Base-by-base conservation (phyloP, 2,113 vertebrate genomes). In the Triplophysa rosa region DNA sequence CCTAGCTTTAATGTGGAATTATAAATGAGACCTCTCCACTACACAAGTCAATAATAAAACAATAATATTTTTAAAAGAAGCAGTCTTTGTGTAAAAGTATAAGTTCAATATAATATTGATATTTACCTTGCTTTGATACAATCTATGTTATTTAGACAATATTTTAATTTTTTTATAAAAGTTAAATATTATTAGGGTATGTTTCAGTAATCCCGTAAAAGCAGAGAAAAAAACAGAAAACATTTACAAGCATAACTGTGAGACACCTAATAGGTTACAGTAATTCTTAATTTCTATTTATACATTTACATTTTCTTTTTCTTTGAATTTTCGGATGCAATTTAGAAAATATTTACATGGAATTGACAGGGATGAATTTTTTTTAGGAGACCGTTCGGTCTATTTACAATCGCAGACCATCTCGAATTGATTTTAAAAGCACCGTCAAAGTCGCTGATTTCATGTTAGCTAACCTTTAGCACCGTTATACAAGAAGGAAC, bases 401-500 rank as follows among this genome's bases (percentile, higher is more conserved):
- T 70, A 16, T 83, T 87, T 84, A 72, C 82, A 80, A 61, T 85
- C 83, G 82, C 84, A 3, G 68, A 89, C 91, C 94, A 86, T 91
- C 84, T 91, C 92, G 90, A 93, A 93, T 93, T 91, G 90, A 89
- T 94, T 95, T 91, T 88, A 81, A 91, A 91, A 83, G 90, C 89
- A 88, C 92, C 91, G 94, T 94, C 94, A 95, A 89, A 92, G 93
- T 92, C 92, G 89, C 88, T 91, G 94, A 91, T 90, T 93, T 89
- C 87, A n/a, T 90, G 93, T 94, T 92, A 91, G 89, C 90, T 93
- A 93, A 93, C 93, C 95, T 94, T 94, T 92, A 89, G 91, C 92
- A 91, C 90, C 80, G 86, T 90, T 85, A 93, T 91, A 90, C 94
- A 91, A 92, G 91, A 91, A 90, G 92, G 93, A 94, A 92, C 92